Evolutionary conservation across 2,797 vertebrate genomes (phyloP).

Genomic region (Acipenser oxyrinchus): DNA sequence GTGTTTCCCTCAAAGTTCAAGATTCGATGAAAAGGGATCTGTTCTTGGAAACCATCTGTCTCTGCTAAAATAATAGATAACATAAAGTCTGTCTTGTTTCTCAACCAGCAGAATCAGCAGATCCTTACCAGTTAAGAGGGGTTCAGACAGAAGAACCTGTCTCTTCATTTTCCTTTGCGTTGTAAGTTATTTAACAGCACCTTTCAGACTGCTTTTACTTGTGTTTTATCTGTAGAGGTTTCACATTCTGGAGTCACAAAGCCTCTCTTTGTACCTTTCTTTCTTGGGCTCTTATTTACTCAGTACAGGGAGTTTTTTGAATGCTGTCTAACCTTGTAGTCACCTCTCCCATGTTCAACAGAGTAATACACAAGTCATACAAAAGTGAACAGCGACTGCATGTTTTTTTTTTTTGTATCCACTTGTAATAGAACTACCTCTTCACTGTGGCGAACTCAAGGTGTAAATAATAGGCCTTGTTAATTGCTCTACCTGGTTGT

Average conservation of each 20-base stretch:
- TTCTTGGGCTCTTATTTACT: conserved; percentile 30
- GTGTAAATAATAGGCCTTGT: too few relatives aligned
- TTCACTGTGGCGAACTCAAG: background rate
- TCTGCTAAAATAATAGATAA: background rate
- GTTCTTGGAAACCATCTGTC: background rate
- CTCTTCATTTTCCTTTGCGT: background rate
- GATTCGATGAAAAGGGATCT: background rate
- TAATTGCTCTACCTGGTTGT: conserved; percentile 29
- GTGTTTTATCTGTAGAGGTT: conserved; percentile 45
- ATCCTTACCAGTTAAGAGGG: background rate
- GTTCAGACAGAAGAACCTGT: background rate
- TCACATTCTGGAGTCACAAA: conserved; percentile 44
- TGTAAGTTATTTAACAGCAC: too few relatives aligned
- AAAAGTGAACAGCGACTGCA: conserved; percentile 12
- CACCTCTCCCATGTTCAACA: conserved; percentile 31
- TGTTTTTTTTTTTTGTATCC: conserved; percentile 12
- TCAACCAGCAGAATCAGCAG: conserved; percentile 2
- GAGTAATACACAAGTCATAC: conserved; percentile 22
- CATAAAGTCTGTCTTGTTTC: background rate
- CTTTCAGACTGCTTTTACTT: background rate
- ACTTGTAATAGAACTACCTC: conserved; percentile 37
- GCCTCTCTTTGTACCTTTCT: conserved; percentile 37
- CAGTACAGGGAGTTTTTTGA: conserved; percentile 20
- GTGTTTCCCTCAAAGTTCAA: too few relatives aligned
- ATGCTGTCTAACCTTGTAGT: conserved; percentile 14